phyloP scores from a whole-genome alignment of 2,113 vertebrate species.

The Sylvia atricapilla region DNA sequence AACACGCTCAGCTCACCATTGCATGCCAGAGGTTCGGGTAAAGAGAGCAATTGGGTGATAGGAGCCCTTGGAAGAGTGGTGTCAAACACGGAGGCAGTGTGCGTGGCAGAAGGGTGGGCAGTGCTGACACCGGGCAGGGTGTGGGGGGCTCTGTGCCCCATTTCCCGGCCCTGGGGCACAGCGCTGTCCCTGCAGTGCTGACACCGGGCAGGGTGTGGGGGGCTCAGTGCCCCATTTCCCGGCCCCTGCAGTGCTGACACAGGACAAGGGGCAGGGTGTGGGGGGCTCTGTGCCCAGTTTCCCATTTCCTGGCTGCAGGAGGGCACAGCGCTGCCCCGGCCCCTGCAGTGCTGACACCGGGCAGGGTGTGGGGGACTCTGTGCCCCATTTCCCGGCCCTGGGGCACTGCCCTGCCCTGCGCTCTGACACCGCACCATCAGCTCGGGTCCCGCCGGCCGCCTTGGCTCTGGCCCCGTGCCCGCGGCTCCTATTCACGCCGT shows the following conservation, averaged over 20 bases:
- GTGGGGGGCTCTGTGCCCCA: not conserved
- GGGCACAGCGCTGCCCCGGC: not conserved
- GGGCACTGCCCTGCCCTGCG: not conserved
- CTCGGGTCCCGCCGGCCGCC: constrained; percentile 45
- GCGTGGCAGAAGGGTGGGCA: not conserved
- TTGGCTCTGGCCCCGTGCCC: constrained; percentile 37
- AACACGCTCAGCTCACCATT: fast-evolving
- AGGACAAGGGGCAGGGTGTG: no score
- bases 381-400: not conserved
- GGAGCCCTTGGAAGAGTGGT: not conserved
- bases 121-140: not conserved
- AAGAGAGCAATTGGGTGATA: not conserved
- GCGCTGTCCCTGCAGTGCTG: not conserved
- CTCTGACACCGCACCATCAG: not conserved
- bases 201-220: no score
- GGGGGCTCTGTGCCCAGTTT: no score
- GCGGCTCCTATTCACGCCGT: constrained; percentile 26
- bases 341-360: not conserved
- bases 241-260: no score
- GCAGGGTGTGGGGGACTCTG: no score
- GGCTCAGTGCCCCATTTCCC: no score
- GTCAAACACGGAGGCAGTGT: not conserved
- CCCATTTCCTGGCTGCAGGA: not conserved
- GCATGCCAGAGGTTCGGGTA: not conserved
- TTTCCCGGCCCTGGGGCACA: not conserved